phyloP scores from a whole-genome alignment of 2,113 vertebrate genomes.

The Serilophus lunatus region DNA sequence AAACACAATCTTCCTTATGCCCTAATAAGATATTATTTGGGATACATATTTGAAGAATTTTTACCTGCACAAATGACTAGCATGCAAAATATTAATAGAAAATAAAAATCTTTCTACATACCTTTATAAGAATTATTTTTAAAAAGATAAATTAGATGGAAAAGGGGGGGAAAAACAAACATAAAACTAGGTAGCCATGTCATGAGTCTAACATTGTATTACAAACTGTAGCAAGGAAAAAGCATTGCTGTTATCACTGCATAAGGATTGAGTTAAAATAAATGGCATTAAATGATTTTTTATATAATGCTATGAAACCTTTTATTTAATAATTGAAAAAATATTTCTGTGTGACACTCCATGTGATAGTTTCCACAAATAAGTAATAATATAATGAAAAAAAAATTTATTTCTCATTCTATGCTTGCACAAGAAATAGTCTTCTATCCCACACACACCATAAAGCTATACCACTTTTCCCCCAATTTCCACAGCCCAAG shows the following conservation, averaged over 20 bases:
- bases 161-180: neutral
- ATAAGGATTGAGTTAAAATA: neutral
- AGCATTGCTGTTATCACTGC: neutral
- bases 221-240: neutral
- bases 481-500: neutral
- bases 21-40: neutral
- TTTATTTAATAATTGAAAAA: neutral
- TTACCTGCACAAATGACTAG: neutral
- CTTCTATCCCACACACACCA: neutral
- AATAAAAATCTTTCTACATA: neutral
- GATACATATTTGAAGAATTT: neutral
- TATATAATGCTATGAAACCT: neutral
- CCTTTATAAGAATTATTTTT: neutral
- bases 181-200: neutral
- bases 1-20: neutral
- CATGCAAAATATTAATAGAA: neutral
- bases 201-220: neutral
- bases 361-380: neutral
- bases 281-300: neutral
- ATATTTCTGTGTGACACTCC: neutral
- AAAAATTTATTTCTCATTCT: neutral
- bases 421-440: neutral
- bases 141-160: neutral
- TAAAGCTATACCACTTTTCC: neutral
- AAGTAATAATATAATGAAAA: neutral